Percentiles rank a stretch among this genome's conserved stretches.
phyloP scores from a whole-genome alignment of 2,888 invertebrate species.

The Drosophila recens region DNA sequence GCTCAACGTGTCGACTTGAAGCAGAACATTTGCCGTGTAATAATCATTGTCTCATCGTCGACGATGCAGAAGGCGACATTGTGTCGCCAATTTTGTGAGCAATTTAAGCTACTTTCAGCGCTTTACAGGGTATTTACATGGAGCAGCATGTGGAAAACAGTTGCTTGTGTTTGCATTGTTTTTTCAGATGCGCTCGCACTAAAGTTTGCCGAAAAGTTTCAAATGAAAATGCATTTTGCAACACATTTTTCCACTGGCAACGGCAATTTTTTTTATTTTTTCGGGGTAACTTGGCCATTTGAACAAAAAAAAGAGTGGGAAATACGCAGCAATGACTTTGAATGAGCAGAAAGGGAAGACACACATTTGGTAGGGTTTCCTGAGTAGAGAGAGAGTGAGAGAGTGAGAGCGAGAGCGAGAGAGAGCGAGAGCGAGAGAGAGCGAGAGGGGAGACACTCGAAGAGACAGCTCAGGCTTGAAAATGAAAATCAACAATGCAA shows the following conservation, averaged over 20 bases:
- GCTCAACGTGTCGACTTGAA: too few relatives aligned
- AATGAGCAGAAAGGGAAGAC: slow-evolving; percentile 47
- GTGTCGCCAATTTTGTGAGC: too few relatives aligned
- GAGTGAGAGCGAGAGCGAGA: not conserved
- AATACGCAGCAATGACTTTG: slow-evolving; percentile 74
- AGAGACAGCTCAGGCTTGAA: slow-evolving; percentile 72
- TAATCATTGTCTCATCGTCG: too few relatives aligned
- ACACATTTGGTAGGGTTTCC: slow-evolving; percentile 63
- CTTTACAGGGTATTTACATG: slow-evolving; percentile 11
- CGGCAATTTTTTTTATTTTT: slow-evolving; percentile 47
- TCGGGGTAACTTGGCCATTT: slow-evolving; percentile 58
- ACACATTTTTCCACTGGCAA: slow-evolving; percentile 69
- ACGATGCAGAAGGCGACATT: too few relatives aligned
- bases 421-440: not conserved
- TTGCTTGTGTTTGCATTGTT: slow-evolving; percentile 55
- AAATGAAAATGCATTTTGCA: slow-evolving; percentile 78
- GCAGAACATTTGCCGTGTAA: too few relatives aligned
- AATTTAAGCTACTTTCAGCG: slow-evolving; percentile 22
- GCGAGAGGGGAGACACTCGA: slow-evolving; percentile 32
- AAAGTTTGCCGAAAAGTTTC: slow-evolving; percentile 66
- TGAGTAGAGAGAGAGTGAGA: slow-evolving; percentile 13
- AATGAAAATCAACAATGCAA: slow-evolving; percentile 82
- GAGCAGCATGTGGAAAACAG: not conserved
- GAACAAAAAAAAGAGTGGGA: slow-evolving; percentile 61
- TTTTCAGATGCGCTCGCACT: slow-evolving; percentile 48